A percentile compares a stretch with the other conserved stretches of the same genome.
These are phyloP conservation scores for Rhamphomyia laevipes DNA, from an alignment of 2,888 invertebrate genomes.

Conservation along the genomic window DNA sequence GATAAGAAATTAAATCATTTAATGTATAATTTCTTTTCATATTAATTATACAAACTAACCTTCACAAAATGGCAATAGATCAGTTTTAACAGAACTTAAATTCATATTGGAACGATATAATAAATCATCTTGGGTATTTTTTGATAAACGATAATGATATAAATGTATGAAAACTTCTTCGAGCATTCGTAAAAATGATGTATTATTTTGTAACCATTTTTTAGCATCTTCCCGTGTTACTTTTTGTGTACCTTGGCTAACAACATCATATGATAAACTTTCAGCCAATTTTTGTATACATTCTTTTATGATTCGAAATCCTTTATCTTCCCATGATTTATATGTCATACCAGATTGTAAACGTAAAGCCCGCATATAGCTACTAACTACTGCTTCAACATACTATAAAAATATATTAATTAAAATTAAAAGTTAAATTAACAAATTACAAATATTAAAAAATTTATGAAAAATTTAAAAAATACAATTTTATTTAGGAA, in stretches of 20 bases:
- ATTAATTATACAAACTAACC: constrained; percentile 12
- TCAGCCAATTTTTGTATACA: constrained; percentile 46
- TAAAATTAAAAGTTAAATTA: constrained; percentile 14
- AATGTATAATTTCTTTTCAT: neutral
- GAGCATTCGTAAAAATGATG: constrained; percentile 41
- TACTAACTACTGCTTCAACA: constrained; percentile 63
- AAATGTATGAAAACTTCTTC: constrained; percentile 44
- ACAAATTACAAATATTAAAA: neutral
- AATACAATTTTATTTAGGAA: too few species aligned
- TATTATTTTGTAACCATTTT: constrained; percentile 39
- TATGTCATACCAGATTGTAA: constrained; percentile 42
- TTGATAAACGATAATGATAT: constrained; percentile 33
- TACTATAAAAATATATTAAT: constrained; percentile 43
- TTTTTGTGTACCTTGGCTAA: constrained; percentile 25
- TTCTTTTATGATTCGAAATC: constrained; percentile 45
- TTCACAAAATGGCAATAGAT: constrained; percentile 27
- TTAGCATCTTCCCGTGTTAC: constrained; percentile 26
- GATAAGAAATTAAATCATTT: neutral
- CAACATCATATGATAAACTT: constrained; percentile 39
- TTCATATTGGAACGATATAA: neutral
- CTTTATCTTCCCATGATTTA: constrained; percentile 47
- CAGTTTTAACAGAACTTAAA: neutral
- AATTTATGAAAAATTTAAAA: too few species aligned
- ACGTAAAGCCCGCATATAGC: constrained; percentile 58
- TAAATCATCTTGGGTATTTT: constrained; percentile 12